These are phyloP conservation scores for Bimastos eiseni DNA, from an alignment of 2,888 invertebrate species.

Conservation along the genomic window DNA sequence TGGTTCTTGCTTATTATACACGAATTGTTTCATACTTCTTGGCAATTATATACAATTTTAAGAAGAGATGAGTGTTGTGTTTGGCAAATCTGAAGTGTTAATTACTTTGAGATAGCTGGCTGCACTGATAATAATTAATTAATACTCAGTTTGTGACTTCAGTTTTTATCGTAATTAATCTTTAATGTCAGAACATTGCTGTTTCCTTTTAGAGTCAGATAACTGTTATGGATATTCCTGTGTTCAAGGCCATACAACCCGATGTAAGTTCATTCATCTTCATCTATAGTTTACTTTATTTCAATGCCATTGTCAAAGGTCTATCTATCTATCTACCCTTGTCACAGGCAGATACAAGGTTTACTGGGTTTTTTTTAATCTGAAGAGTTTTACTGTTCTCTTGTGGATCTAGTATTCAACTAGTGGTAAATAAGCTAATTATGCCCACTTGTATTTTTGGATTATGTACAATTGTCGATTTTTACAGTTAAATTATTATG, in stretches of 20 bases:
- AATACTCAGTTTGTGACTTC: not conserved
- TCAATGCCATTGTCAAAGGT: not conserved
- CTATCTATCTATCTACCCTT: not conserved
- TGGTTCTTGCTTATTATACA: not conserved
- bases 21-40: not conserved
- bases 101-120: not conserved
- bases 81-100: not conserved
- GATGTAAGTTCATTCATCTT: slow-evolving; percentile 65
- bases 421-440: not conserved
- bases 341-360: not conserved
- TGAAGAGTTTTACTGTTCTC: not conserved
- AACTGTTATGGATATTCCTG: slow-evolving; percentile 81
- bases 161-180: not conserved
- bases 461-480: not conserved
- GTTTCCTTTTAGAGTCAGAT: slow-evolving; percentile 69
- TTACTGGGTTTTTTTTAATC: not conserved
- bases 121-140: too few relatives aligned
- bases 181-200: not conserved
- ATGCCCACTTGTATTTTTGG: not conserved
- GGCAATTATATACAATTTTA: not conserved
- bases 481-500: not conserved
- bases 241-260: slow-evolving; percentile 81
- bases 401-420: not conserved
- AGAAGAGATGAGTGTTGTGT: not conserved
- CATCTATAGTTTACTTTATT: not conserved